Evolutionary conservation across 2,888 invertebrate genomes (phyloP), one percentile per base, ranked within the genome.

Genomic region (Macaria notata): DNA sequence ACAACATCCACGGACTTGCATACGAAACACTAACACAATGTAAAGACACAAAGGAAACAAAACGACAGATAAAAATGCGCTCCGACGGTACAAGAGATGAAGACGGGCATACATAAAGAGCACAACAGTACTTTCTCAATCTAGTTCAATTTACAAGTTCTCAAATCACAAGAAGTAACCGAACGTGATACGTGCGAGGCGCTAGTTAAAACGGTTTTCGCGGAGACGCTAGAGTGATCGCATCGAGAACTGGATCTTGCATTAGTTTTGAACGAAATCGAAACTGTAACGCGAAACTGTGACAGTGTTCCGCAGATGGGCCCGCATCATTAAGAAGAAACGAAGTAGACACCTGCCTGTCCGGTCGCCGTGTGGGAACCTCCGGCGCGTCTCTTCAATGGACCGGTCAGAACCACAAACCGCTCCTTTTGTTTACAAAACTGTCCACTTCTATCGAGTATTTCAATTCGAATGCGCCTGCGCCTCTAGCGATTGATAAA

Each of bases 361-460:
- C 79, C 80, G 78, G 82, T 78, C 50, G 59, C 72, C 76, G 72
- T 77, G 87, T 88, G 89, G 86, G 87, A 88, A 87, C 82, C 82
- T 81, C 76, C 79, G 79, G 82, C 81, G 19, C 54, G 49, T 41
- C 57, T 64, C 61, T 79, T 86, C 86, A 88, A 88, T 88, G 84
- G 80, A 66, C 79, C 77, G 81, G 76, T 82, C 78, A 81, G 81
- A 38, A 5, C 8, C 41, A n/a, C n/a, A 8, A n/a, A 41, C 9
- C 78, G 77, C 79, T 81, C 71, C 73, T 78, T 83, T 87, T 91
- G 88, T 91, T 90, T 90, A 88, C 86, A 83, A 89, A 90, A 90
- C 90, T 88, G 87, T 86, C 88, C 86, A 88, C 89, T 89, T 80
- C 78, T 83, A 80, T 77, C 71, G 76, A 78, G 79, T 78, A 78